Evolutionary conservation across 2,888 invertebrate genomes (phyloP).

Genomic region (Ectobius pallidus): DNA sequence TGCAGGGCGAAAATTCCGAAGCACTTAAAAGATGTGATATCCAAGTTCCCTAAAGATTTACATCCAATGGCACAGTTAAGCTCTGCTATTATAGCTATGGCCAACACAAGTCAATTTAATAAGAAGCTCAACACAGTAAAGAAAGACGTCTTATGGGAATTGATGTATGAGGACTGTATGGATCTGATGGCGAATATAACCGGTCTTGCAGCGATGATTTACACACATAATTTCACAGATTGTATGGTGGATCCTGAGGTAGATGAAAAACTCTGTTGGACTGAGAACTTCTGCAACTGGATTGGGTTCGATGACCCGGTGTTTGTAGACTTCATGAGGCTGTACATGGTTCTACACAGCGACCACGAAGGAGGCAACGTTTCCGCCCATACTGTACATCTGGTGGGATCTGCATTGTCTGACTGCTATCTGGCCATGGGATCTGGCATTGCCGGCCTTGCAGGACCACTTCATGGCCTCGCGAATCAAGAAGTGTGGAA

Average conservation of each 20-base stretch:
- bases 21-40: constrained; percentile 91
- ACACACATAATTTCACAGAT: constrained; percentile 79
- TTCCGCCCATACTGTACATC: constrained; percentile 65
- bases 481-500: constrained; percentile 47
- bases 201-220: constrained; percentile 91
- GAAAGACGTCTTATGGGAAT: constrained; percentile 91
- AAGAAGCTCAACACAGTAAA: constrained; percentile 88
- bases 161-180: constrained; percentile 90
- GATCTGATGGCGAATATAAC: constrained; percentile 93
- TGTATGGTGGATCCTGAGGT: constrained; percentile 85
- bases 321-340: constrained; percentile 89
- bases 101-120: constrained; percentile 56
- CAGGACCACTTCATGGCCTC: constrained; percentile 34
- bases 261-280: constrained; percentile 90
- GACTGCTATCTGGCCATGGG: constrained; percentile 68
- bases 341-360: constrained; percentile 90
- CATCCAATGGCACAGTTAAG: constrained; percentile 96
- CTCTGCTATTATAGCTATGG: not conserved
- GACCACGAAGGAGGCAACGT: constrained; percentile 71
- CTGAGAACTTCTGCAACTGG: constrained; percentile 89
- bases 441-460: constrained; percentile 49
- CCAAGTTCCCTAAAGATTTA: constrained; percentile 86
- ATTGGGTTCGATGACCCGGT: constrained; percentile 79
- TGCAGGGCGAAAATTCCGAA: constrained; percentile 83
- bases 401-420: constrained; percentile 66